Evolutionary conservation across 2,888 invertebrate genomes (phyloP).

Genomic region (Flabesymbios commensalis): DNA sequence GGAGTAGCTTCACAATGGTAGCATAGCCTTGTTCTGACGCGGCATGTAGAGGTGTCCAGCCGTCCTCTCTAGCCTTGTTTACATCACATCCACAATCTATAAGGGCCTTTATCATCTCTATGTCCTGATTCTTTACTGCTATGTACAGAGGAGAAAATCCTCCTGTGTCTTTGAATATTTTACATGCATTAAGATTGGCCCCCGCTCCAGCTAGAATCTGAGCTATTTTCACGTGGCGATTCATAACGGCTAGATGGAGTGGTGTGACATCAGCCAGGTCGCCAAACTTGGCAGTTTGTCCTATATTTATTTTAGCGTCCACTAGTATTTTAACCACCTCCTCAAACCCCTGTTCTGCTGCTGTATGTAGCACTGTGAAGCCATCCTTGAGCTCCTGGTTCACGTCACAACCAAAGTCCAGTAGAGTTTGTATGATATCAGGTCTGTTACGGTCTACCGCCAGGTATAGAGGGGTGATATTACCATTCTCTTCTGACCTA

Average conservation of each 20-base stretch:
- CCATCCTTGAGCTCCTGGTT: conserved; percentile 30
- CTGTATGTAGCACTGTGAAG: conserved; percentile 33
- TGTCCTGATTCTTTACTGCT: conserved; percentile 38
- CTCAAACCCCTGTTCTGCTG: conserved; percentile 29
- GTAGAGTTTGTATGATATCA: conserved; percentile 20
- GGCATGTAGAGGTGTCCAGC: conserved; percentile 41
- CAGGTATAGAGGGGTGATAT: conserved; percentile 33
- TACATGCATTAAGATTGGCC: conserved; percentile 23
- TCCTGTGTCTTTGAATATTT: conserved; percentile 17
- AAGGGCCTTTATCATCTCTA: conserved; percentile 38
- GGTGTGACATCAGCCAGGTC: conserved; percentile 30
- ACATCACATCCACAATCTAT: conserved; percentile 41
- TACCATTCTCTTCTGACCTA: conserved; percentile 25
- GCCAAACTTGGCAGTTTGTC: conserved; percentile 28
- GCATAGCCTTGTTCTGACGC: conserved; percentile 33
- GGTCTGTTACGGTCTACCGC: conserved; percentile 27
- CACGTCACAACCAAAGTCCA: conserved; percentile 27
- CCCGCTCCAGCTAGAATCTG: conserved; percentile 11
- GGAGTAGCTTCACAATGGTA: conserved; percentile 22
- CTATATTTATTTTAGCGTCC: conserved; percentile 11
- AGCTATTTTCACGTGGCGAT: conserved; percentile 18
- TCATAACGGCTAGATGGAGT: conserved; percentile 32
- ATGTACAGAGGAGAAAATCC: conserved; percentile 43
- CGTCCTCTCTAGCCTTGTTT: conserved; percentile 34
- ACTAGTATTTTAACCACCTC: conserved; percentile 22